A percentile compares a stretch with the other conserved stretches of the same genome.
These are phyloP conservation scores for Hydrozoanthus tunicans DNA, from an alignment of 64 coral and sea anemone species.

Conservation along the genomic window DNA sequence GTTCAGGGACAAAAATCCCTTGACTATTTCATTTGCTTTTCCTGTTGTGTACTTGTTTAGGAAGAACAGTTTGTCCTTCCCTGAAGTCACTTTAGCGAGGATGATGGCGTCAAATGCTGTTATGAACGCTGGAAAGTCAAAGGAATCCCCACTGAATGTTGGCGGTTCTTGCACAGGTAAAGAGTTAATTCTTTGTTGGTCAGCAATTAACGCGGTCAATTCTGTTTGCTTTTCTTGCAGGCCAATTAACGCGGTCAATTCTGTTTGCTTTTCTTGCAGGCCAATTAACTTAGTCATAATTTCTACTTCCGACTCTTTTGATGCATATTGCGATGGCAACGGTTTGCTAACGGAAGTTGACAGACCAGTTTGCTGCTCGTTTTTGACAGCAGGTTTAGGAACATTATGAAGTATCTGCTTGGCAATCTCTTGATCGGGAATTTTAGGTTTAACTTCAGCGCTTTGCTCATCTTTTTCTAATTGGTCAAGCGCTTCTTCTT, in stretches of 20 bases:
- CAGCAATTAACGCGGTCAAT: slow-evolving; percentile 12
- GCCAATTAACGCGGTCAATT: slow-evolving; percentile 21
- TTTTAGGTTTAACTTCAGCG: slow-evolving; percentile 27
- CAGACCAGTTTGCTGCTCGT: slow-evolving; percentile 1
- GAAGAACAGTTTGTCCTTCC: slow-evolving; percentile 20
- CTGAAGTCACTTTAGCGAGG: slow-evolving; percentile 33
- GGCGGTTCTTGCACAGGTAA: slow-evolving; percentile 35
- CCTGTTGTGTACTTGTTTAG: slow-evolving; percentile 12
- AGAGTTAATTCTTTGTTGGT: slow-evolving; percentile 17
- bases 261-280: slow-evolving; percentile 45
- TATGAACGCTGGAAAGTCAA: slow-evolving; percentile 36
- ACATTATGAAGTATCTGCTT: slow-evolving; percentile 26
- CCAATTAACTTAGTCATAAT: slow-evolving; percentile 24
- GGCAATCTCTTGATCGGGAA: slow-evolving; percentile 30
- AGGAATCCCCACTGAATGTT: neutral
- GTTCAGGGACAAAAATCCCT: slow-evolving; percentile 17
- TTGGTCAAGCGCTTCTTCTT: slow-evolving; percentile 36
- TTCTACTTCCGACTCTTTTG: neutral
- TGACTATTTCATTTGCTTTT: slow-evolving; percentile 22
- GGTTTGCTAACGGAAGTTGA: neutral
- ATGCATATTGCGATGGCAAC: neutral
- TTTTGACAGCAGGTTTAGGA: slow-evolving; percentile 21
- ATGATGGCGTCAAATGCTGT: slow-evolving; percentile 38
- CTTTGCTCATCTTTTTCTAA: slow-evolving; percentile 21
- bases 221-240: slow-evolving; percentile 50